Conservation (phyloP, 1,140 invertebrate genomes). For the Aleiodes sp. region DNA sequence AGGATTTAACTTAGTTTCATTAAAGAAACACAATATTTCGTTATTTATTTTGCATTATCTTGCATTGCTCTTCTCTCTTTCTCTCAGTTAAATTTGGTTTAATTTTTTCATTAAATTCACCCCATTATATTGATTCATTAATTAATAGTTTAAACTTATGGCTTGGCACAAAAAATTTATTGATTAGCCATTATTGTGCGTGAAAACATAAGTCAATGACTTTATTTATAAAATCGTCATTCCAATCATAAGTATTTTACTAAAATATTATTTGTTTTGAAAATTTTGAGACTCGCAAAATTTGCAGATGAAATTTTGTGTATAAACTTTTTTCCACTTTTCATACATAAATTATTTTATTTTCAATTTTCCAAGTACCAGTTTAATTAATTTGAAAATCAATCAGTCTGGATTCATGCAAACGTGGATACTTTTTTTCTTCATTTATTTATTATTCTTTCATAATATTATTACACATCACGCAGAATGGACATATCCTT, state of each 20-base stretch:
- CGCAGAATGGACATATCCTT: conserved; percentile 32
- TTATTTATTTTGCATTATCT: not conserved
- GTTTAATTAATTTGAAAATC: not conserved
- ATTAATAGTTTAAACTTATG: conserved; percentile 5
- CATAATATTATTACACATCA: conserved; percentile 23
- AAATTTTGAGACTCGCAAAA: no score
- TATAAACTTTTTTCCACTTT: no score
- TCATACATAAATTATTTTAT: no score
- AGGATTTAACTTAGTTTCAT: not conserved
- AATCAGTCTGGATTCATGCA: not conserved
- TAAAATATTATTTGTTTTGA: no score
- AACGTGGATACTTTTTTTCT: not conserved
- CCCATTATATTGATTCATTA: not conserved
- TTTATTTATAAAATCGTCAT: not conserved
- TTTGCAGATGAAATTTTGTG: no score
- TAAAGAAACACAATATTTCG: not conserved
- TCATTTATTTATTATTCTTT: not conserved
- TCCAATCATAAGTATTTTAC: no score
- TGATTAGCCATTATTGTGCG: conserved; percentile 42
- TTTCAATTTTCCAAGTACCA: no score
- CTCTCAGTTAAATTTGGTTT: not conserved
- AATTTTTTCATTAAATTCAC: not conserved
- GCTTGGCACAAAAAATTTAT: conserved; percentile 53
- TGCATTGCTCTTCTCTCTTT: conserved; percentile 14
- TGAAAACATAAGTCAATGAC: conserved; percentile 3